Conservation (phyloP, 35 echinoderm and acorn worm genomes). For the Heliocidaris erythrogramma region DNA sequence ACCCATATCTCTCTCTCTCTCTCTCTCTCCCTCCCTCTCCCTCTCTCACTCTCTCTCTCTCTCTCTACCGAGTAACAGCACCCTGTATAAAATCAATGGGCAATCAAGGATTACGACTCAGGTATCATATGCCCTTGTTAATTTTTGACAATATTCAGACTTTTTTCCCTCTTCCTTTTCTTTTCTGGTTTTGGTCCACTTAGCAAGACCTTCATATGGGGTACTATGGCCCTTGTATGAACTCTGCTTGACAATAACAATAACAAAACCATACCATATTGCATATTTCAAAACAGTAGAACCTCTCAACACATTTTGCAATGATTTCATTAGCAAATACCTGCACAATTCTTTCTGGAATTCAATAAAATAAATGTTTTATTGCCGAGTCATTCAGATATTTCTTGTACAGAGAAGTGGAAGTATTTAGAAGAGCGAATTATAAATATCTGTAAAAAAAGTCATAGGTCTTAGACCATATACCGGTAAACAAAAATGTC, state of each 20-base stretch:
- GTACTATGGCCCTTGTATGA: neutral
- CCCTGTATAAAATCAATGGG: no score
- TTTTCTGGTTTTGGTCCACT: neutral
- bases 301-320: neutral
- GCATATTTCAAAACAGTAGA: neutral
- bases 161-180: neutral
- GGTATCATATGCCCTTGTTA: no score
- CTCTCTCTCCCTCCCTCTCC: no score
- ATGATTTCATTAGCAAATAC: neutral
- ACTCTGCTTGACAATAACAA: neutral
- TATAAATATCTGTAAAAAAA: neutral
- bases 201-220: neutral
- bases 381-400: neutral
- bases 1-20: no score
- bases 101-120: no score
- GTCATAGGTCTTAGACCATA: neutral
- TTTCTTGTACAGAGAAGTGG: neutral
- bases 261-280: neutral
- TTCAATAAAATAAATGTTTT: neutral
- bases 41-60: no score
- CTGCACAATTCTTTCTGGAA: neutral
- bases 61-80: no score
- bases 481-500: neutral
- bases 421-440: neutral
- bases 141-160: neutral